Conservation (phyloP, 2,888 invertebrate genomes). For the Sarcophaga carnaria region DNA sequence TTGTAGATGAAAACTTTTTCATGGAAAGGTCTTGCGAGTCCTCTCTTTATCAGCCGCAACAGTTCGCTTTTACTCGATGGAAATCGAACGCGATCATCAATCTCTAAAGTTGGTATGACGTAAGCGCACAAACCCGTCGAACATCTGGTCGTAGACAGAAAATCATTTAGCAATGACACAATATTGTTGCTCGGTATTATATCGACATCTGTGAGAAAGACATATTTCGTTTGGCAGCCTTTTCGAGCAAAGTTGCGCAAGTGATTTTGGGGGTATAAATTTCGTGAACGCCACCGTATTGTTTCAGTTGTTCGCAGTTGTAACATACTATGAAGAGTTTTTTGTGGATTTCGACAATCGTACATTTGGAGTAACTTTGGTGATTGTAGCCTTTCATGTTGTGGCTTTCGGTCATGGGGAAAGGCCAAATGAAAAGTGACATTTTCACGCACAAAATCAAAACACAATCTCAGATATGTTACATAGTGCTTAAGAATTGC, state of each 20-base stretch:
- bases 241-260: conserved; percentile 92
- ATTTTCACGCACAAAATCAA: conserved; percentile 87
- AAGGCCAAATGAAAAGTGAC: conserved; percentile 89
- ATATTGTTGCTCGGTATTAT: conserved; percentile 91
- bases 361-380: conserved; percentile 85
- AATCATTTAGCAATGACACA: conserved; percentile 87
- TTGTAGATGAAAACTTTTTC: conserved; percentile 96
- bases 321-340: conserved; percentile 84
- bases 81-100: conserved; percentile 90
- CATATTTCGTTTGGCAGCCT: conserved; percentile 90
- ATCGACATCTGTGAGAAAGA: conserved; percentile 94
- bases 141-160: conserved; percentile 84
- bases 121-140: conserved; percentile 87
- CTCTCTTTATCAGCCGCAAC: conserved; percentile 88
- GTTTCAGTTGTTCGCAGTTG: conserved; percentile 85
- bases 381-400: conserved; percentile 83
- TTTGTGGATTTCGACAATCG: conserved; percentile 88
- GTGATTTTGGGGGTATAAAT: conserved; percentile 94
- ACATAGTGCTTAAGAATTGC: conserved; percentile 88
- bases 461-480: conserved; percentile 89
- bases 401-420: conserved; percentile 83
- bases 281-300: conserved; percentile 87
- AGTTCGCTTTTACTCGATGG: conserved; percentile 92
- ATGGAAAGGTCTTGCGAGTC: conserved; percentile 93
- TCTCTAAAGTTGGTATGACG: conserved; percentile 94